Percentiles rank a stretch among this genome's conserved stretches.
Conservation (phyloP, 2,797 vertebrate genomes). For the Manis pentadactyla region DNA sequence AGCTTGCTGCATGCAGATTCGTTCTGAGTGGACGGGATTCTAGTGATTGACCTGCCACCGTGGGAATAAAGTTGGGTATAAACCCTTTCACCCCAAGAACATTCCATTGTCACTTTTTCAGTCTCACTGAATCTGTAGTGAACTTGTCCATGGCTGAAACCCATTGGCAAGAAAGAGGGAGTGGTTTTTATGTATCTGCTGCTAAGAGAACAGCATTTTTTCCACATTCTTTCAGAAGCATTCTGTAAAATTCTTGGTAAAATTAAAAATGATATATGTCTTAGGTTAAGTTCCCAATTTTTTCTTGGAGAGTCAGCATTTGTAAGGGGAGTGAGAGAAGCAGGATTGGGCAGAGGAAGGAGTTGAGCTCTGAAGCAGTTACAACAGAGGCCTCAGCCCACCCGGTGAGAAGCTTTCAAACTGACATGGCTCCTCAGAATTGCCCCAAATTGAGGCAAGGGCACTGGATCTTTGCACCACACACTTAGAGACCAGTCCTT, state of each 20-base stretch:
- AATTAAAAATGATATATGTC: constrained; percentile 12
- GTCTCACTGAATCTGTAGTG: too few species aligned
- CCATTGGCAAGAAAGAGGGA: too few species aligned
- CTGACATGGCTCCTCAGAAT: not conserved
- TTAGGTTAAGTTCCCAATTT: not conserved
- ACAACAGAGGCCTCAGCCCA: not conserved
- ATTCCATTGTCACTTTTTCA: too few species aligned
- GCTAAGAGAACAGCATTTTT: constrained; percentile 39
- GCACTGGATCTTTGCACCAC: not conserved
- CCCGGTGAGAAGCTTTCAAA: not conserved
- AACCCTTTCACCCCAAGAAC: too few species aligned
- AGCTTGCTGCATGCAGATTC: too few species aligned
- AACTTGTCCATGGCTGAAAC: too few species aligned
- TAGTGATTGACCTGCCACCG: too few species aligned
- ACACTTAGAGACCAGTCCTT: not conserved
- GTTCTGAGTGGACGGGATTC: too few species aligned
- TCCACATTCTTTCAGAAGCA: constrained; percentile 23
- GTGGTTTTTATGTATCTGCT: not conserved
- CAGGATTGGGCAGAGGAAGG: not conserved
- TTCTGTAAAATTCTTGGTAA: constrained; percentile 24
- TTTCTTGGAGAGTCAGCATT: constrained; percentile 20
- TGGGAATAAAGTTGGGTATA: too few species aligned
- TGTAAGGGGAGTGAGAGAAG: not conserved
- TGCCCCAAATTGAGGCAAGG: not conserved
- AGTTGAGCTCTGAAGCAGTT: not conserved